phyloP scores from a whole-genome alignment of 2,888 invertebrate species.

The Hartigia nigra region DNA sequence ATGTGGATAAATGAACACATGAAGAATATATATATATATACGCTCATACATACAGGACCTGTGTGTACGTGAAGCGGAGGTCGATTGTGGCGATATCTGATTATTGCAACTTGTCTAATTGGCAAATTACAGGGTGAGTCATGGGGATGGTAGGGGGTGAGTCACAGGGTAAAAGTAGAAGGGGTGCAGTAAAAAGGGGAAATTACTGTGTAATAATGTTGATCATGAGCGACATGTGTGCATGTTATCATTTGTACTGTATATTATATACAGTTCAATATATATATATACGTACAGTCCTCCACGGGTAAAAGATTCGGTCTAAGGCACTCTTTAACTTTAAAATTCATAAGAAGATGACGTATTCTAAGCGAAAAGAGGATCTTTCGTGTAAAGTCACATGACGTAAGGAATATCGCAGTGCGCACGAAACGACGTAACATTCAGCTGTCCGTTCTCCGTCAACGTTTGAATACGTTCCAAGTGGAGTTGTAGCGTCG shows the following conservation, averaged over 20 bases:
- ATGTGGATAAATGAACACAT: not conserved
- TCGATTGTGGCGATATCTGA: slow-evolving; percentile 43
- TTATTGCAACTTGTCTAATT: slow-evolving; percentile 55
- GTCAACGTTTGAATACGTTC: slow-evolving; percentile 56
- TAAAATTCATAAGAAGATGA: not conserved
- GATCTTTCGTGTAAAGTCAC: not conserved
- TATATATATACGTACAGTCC: too few relatives aligned
- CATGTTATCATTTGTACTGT: not conserved
- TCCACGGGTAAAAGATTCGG: too few relatives aligned
- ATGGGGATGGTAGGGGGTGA: slow-evolving; percentile 18
- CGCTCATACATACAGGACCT: too few relatives aligned
- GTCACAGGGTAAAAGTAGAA: not conserved
- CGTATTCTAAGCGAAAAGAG: not conserved
- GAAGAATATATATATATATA: not conserved
- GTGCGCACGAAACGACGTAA: slow-evolving; percentile 21
- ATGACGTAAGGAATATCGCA: not conserved
- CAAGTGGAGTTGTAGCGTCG: slow-evolving; percentile 49
- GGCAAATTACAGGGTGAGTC: slow-evolving; percentile 56
- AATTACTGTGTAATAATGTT: not conserved
- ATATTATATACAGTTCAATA: too few relatives aligned
- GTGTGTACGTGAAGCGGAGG: not conserved
- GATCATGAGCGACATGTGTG: not conserved
- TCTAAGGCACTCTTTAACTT: too few relatives aligned
- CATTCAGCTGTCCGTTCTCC: slow-evolving; percentile 44
- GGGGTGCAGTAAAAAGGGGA: not conserved